Conservation (phyloP, 2,797 vertebrate species). For the Aulostomus chinensis region DNA sequence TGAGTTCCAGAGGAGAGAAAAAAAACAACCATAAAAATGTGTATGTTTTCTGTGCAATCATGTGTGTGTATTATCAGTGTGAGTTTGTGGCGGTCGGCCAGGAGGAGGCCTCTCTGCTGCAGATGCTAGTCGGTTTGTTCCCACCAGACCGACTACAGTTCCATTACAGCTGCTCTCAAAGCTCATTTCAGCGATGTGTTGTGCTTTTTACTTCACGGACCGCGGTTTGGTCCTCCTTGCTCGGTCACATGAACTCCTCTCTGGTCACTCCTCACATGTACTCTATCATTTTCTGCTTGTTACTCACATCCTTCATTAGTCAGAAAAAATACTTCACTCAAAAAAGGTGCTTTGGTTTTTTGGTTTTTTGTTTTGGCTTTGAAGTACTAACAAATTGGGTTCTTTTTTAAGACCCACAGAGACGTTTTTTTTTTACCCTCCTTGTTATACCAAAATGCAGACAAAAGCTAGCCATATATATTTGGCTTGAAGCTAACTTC, state of each 20-base stretch:
- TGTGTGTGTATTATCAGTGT: slow-evolving; percentile 10
- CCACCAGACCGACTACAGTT: slow-evolving; percentile 11
- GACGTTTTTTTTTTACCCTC: too few relatives aligned
- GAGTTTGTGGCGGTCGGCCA: not conserved
- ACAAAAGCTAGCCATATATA: too few relatives aligned
- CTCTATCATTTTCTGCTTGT: not conserved
- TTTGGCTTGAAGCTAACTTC: too few relatives aligned
- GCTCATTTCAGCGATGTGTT: slow-evolving; percentile 26
- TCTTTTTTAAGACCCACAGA: too few relatives aligned
- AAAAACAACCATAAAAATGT: too few relatives aligned
- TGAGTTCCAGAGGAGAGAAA: too few relatives aligned
- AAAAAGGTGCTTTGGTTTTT: too few relatives aligned
- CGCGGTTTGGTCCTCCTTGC: not conserved
- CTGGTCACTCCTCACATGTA: not conserved
- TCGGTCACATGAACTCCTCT: slow-evolving; percentile 12
- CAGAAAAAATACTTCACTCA: too few relatives aligned
- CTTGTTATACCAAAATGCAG: too few relatives aligned
- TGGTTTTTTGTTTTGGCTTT: too few relatives aligned
- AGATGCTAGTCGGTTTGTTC: slow-evolving; percentile 22
- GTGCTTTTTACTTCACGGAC: slow-evolving; percentile 14
- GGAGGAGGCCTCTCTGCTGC: slow-evolving; percentile 6
- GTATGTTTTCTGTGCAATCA: slow-evolving; percentile 15
- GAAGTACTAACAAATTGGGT: too few relatives aligned
- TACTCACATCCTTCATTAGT: not conserved
- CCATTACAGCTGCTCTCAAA: slow-evolving; percentile 33